A percentile compares a stretch with the other conserved stretches of the same genome.
Evolutionary conservation across 2,888 invertebrate genomes (phyloP).

Genomic region (Chloroclysta siterata): DNA sequence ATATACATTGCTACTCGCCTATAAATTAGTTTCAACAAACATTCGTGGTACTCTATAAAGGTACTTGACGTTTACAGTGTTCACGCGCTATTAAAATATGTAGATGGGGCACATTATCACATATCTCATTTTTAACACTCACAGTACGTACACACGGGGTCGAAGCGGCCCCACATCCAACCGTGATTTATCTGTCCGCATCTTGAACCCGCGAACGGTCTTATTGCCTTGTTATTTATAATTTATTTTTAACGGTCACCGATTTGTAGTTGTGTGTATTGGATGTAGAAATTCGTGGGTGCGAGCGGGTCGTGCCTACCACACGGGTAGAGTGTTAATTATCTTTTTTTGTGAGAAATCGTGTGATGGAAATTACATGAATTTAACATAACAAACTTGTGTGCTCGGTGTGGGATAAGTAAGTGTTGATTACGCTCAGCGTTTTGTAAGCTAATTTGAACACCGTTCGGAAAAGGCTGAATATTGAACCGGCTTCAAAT

Average conservation of each 20-base stretch:
- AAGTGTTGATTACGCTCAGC: slow-evolving; percentile 29
- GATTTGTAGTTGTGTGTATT: slow-evolving; percentile 70
- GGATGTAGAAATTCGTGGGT: slow-evolving; percentile 50
- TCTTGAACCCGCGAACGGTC: slow-evolving; percentile 81
- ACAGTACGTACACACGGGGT: slow-evolving; percentile 61
- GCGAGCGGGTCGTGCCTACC: slow-evolving; percentile 52
- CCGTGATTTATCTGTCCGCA: slow-evolving; percentile 81
- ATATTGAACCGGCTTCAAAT: slow-evolving; percentile 12
- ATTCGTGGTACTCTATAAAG: slow-evolving; percentile 31
- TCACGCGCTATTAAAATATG: slow-evolving; percentile 56
- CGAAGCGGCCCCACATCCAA: slow-evolving; percentile 52
- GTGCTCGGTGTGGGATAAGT: slow-evolving; percentile 30
- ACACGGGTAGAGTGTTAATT: slow-evolving; percentile 55
- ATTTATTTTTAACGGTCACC: slow-evolving; percentile 84
- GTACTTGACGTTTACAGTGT: slow-evolving; percentile 44
- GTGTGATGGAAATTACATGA: slow-evolving; percentile 44
- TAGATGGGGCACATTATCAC: slow-evolving; percentile 62
- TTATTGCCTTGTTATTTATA: slow-evolving; percentile 84
- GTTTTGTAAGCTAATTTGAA: slow-evolving; percentile 18
- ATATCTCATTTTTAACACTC: slow-evolving; percentile 73
- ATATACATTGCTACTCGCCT: background rate
- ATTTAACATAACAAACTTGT: slow-evolving; percentile 40
- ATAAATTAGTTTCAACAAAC: slow-evolving; percentile 13
- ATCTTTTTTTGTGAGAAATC: slow-evolving; percentile 42
- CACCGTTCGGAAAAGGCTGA: slow-evolving; percentile 1